Conservation (phyloP, 2,113 vertebrate genomes). For the Sterrhoptilus dennistouni region DNA sequence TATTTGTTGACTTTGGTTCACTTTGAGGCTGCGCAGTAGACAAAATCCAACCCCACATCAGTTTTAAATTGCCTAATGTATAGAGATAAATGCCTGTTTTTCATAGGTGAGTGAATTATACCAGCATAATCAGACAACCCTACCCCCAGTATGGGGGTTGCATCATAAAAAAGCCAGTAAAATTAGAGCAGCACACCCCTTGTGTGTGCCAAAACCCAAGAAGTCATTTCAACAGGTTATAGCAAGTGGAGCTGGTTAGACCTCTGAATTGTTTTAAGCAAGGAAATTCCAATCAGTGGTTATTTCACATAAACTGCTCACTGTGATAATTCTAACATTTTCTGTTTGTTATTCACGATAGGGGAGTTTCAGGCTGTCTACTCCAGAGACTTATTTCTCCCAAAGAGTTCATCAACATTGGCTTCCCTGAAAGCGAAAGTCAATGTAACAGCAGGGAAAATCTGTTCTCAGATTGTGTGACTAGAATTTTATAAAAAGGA, state of each 20-base stretch:
- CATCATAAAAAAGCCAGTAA: not conserved
- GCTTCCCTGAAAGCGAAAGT: slow-evolving; percentile 22
- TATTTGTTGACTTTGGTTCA: not conserved
- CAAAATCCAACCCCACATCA: not conserved
- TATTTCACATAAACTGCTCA: not conserved
- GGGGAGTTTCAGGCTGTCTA: not conserved
- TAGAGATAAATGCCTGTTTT: not conserved
- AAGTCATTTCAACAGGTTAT: not conserved
- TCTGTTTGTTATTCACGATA: slow-evolving; percentile 13
- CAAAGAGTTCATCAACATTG: not conserved
- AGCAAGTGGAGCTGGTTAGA: not conserved
- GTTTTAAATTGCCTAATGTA: not conserved
- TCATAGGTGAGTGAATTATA: not conserved
- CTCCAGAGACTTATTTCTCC: not conserved
- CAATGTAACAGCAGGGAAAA: slow-evolving; percentile 35
- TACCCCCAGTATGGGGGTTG: not conserved
- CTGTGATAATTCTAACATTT: slow-evolving; percentile 21
- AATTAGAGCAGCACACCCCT: not conserved
- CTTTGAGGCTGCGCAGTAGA: not conserved
- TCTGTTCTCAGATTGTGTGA: slow-evolving; percentile 20
- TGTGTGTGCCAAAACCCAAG: not conserved
- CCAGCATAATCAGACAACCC: not conserved
- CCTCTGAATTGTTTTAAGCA: not conserved
- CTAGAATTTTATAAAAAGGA: slow-evolving; percentile 41
- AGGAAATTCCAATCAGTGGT: not conserved